A percentile compares a stretch with the other conserved stretches of the same genome.
Evolutionary conservation across 37 sponge, comb jelly and placozoan genomes (phyloP).

Genomic region (Lycopodina hypogea): DNA sequence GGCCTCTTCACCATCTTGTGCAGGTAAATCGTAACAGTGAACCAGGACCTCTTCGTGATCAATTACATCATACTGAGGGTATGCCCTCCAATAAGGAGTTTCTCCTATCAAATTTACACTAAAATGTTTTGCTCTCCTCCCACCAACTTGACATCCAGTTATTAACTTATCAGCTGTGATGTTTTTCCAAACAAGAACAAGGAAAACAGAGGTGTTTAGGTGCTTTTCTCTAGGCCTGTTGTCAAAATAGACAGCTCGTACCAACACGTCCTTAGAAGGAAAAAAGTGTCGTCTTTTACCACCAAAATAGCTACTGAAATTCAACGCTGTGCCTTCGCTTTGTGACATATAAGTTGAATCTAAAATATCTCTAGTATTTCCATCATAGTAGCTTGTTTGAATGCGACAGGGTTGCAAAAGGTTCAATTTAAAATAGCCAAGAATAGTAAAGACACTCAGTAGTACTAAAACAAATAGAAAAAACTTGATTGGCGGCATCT

Average conservation of each 20-base stretch:
- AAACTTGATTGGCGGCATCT: no score
- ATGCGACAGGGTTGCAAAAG: no score
- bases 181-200: conserved; percentile 9
- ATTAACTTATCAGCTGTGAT: conserved; percentile 11
- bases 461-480: no score
- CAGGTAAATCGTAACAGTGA: conserved; percentile 17
- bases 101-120: conserved; percentile 13
- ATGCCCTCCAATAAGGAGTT: conserved; percentile 17
- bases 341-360: no score
- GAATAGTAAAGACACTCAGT: no score
- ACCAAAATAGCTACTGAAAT: neutral
- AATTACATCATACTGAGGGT: conserved; percentile 8
- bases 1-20: neutral
- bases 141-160: conserved; percentile 22
- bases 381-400: no score
- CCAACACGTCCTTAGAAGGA: conserved; percentile 15
- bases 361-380: no score
- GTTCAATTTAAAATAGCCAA: no score
- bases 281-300: neutral
- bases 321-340: no score
- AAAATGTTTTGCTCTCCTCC: neutral
- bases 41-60: conserved; percentile 29
- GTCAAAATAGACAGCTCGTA: conserved; percentile 27
- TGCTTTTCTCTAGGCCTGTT: conserved; percentile 3
- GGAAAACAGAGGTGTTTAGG: conserved; percentile 7